Percentiles rank a stretch among this genome's conserved stretches.
These are phyloP conservation scores for Sialia sialis DNA, from an alignment of 2,113 vertebrate genomes.

Conservation along the genomic window DNA sequence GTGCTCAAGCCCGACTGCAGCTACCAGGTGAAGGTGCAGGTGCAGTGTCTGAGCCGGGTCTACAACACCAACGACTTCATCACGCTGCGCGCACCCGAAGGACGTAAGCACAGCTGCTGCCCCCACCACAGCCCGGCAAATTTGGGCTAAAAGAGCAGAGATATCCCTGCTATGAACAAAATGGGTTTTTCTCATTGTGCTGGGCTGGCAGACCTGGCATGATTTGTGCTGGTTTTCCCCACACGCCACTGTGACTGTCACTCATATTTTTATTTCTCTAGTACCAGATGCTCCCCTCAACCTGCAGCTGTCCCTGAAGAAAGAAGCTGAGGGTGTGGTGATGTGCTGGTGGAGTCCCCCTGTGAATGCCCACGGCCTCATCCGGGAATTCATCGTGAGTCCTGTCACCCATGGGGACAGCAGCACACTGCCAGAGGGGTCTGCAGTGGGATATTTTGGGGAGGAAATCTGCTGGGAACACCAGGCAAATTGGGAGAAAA, in stretches of 20 bases:
- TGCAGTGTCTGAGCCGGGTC: conserved; percentile 87
- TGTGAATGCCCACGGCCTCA: conserved; percentile 80
- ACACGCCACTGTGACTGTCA: fast-evolving
- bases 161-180: fast-evolving
- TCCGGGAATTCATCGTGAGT: conserved; percentile 94
- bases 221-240: fast-evolving
- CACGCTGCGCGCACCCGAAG: conserved; percentile 88
- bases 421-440: not conserved
- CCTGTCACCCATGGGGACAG: not conserved
- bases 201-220: not conserved
- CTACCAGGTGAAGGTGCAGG: conserved; percentile 93
- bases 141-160: not conserved
- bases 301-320: conserved; percentile 84
- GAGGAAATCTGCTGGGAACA: not conserved
- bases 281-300: conserved; percentile 89
- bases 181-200: not conserved
- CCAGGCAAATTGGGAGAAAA: not conserved
- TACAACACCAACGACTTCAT: conserved; percentile 90
- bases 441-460: not conserved
- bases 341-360: conserved; percentile 82
- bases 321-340: conserved; percentile 80
- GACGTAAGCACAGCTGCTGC: conserved; percentile 79
- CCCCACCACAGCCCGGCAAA: fast-evolving
- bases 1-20: conserved; percentile 90
- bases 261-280: conserved; percentile 32